Base-by-base conservation (phyloP, 2,888 invertebrate species). In the Aphidius colemani region DNA sequence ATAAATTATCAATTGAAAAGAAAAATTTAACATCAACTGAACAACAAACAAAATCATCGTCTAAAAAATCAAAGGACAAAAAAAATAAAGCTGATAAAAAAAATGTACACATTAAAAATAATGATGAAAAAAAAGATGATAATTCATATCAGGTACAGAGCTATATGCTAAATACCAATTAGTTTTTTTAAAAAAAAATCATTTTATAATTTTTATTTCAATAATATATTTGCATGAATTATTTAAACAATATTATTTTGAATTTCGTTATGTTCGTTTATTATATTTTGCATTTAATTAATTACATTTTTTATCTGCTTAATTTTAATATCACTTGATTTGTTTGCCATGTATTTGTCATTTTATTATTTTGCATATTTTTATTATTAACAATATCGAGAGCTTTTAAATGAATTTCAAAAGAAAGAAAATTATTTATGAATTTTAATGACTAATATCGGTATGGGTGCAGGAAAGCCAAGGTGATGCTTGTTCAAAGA, bases 11-110 rank as follows among this genome's bases (percentile, higher is more conserved):
- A 58, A 67, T 66, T 50, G 67, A 70, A 53, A 61, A 59, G 63
- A 67, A 72, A 70, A 69, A 70, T 43, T 50, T 70, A 66, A 60
- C 65, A 60, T 61, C 66, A 51, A 30, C 65, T 55, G 71, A 65
- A 61, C 71, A 69, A 18, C 49, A 61, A 46, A 51, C 59, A 30
- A 48, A 64, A 41, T 74, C 67, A 64, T 66, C 69, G 57, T 73
- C 74, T n/a, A 81, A 81, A 73, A 80, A 82, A 66, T 74, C 73
- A 48, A 82, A 83, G 72, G 81, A 82, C 59, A 81, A 82, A 71
- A 79, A 75, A 66, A 79, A 78, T 70, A 81, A 82, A 68, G 77
- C 79, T 30, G 80, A 82, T 67, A 82, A 80, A 70, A 81, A 75
- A 64, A 75, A 77, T 58, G 75, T 70, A 69, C 76, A 73, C 70